A percentile compares a stretch with the other conserved stretches of the same genome.
phyloP scores from a whole-genome alignment of 1,140 invertebrate species.

The Drosophila obscura region DNA sequence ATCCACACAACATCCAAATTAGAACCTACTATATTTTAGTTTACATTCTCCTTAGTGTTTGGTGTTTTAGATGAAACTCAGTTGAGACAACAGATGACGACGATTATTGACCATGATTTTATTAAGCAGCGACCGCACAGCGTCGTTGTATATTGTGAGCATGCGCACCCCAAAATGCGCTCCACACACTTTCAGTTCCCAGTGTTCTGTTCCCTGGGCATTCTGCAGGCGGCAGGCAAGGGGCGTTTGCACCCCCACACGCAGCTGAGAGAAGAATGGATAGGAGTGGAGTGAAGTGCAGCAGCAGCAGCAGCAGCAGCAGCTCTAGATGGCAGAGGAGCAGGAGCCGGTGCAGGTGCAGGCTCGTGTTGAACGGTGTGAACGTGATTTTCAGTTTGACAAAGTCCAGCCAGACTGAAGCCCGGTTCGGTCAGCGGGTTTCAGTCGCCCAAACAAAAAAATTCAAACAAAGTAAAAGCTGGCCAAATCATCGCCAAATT shows the following conservation, averaged over 20 bases:
- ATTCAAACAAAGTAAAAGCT: constrained; percentile 1
- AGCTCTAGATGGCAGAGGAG: constrained; percentile 17
- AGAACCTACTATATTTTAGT: constrained; percentile 82
- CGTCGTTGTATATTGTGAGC: constrained; percentile 43
- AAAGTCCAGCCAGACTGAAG: constrained; percentile 17
- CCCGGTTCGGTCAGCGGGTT: no score
- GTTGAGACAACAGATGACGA: constrained; percentile 83
- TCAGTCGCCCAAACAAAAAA: constrained; percentile 9
- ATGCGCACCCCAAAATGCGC: constrained; percentile 11
- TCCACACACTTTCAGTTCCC: constrained; percentile 51
- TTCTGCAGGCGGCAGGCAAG: constrained; percentile 22
- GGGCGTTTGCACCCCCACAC: constrained; percentile 24
- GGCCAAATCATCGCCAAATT: constrained; percentile 12
- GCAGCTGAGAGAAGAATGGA: constrained; percentile 9
- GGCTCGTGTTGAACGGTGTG: constrained; percentile 35
- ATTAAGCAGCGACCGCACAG: constrained; percentile 41
- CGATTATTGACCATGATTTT: constrained; percentile 72
- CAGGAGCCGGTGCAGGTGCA: constrained; percentile 9
- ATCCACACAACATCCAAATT: constrained; percentile 74
- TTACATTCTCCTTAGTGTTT: constrained; percentile 81
- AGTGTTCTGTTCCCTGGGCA: constrained; percentile 32
- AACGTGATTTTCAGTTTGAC: constrained; percentile 48
- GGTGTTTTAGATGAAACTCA: constrained; percentile 84
- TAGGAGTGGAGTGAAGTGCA: no score
- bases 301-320: no score